Evolutionary conservation across 1,140 invertebrate genomes (phyloP), one percentile per base, ranked within the genome.

Genomic region (Pogonus chalceus): DNA sequence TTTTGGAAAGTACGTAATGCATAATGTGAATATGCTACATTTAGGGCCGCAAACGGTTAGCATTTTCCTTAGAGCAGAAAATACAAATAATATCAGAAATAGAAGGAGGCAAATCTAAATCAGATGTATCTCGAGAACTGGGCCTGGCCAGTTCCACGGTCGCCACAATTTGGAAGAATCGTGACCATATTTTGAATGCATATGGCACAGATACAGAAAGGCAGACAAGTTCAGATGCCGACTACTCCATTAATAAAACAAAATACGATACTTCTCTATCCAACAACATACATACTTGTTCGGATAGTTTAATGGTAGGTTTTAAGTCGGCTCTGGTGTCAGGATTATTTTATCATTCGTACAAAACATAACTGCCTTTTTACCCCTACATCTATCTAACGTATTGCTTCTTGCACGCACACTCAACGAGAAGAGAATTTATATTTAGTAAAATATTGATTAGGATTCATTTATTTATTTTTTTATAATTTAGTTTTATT

Each of bases 81-180:
- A 77, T 78, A 73, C 76, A 77, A 71, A 78, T 78, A 65, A 78
- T 79, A 69, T 76, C 75, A 65, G 76, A 79, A 70, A 77, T 78
- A 59, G 76, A 78, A 65, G 71, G 73, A 49, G 76, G 76, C 46
- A 78, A 77, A 69, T 77, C 74, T 69, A 78, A 79, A 69, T 78
- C 75, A 61, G 76, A 79, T 65, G 76, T 78, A 55, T 76, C 76
- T 58, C 68, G 76, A 35, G 75, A 75, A 60, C 69, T 79, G 57
- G 77, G 77, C 52, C 69, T 78, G 61, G 76, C 76, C 49, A 78
- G 76, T 66, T 77, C 76, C 52, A 79, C 77, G 57, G 77, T 78
- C 16, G 77, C 76, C 20, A 79, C 77, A 26, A 79, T 79, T 59
- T 79, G 77, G 77, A 79, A 79, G 65, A 77, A 79, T 60, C 75